Evolutionary conservation across 2,797 vertebrate species (phyloP).

Genomic region (Rhabdomys pumilio): DNA sequence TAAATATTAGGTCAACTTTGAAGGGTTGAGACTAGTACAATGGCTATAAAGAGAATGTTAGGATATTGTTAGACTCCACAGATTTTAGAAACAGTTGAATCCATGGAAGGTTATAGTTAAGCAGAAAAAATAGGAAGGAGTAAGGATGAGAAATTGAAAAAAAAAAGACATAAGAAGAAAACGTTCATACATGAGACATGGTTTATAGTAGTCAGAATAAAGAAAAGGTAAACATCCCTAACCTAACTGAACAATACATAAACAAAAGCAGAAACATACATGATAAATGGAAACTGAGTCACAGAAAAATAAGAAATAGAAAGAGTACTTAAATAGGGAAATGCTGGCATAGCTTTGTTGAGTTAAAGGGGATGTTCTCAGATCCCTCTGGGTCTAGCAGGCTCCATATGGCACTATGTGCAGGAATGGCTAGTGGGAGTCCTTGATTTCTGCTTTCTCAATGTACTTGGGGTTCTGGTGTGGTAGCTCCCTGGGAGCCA

Average conservation of each 20-base stretch:
- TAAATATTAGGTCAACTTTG: not conserved
- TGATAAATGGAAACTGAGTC: not conserved
- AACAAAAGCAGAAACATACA: not conserved
- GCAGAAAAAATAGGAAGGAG: not conserved
- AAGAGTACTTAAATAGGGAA: not conserved
- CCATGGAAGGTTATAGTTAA: not conserved
- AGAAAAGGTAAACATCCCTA: not conserved
- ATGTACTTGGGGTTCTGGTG: not conserved
- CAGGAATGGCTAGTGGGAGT: not conserved
- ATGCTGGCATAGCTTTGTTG: not conserved
- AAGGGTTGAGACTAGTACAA: not conserved
- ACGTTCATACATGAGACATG: not conserved
- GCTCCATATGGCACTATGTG: not conserved
- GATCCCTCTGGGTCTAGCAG: not conserved
- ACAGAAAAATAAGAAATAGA: not conserved
- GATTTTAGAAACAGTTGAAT: not conserved
- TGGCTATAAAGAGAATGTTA: not conserved
- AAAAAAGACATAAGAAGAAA: not conserved
- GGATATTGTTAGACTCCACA: not conserved
- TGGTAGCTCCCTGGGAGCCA: not conserved
- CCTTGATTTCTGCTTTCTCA: not conserved
- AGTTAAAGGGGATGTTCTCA: not conserved
- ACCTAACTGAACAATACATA: not conserved
- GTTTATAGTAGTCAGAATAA: not conserved
- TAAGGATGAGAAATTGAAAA: not conserved